Conservation (phyloP, 2,888 invertebrate genomes). For the Spatulosminthurus flaviceps region DNA sequence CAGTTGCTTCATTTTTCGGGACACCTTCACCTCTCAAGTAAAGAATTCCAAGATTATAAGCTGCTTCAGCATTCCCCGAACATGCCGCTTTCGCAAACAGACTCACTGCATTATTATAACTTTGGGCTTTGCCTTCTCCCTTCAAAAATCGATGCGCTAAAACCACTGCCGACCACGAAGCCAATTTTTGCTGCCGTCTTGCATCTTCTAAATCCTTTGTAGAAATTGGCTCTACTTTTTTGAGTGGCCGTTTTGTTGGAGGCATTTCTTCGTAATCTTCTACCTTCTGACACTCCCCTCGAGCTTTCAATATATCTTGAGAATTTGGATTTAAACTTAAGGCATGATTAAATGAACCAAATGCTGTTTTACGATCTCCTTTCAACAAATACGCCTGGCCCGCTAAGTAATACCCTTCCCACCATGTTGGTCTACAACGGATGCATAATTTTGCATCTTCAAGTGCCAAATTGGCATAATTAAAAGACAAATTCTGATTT, state of each 20-base stretch:
- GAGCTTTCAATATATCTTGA: not conserved
- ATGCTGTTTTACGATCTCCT: not conserved
- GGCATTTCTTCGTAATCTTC: not conserved
- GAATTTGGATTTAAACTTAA: not conserved
- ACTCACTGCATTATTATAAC: constrained; percentile 41
- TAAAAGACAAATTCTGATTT: not conserved
- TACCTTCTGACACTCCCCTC: not conserved
- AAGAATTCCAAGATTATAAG: constrained; percentile 49
- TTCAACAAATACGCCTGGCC: not conserved
- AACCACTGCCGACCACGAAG: not conserved
- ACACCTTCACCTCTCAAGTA: constrained; percentile 48
- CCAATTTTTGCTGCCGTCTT: not conserved
- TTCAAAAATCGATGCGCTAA: not conserved
- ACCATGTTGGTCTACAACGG: not conserved
- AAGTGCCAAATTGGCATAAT: not conserved
- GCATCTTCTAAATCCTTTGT: not conserved
- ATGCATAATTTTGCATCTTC: constrained; percentile 13
- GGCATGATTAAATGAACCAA: not conserved
- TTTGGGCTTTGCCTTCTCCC: not conserved
- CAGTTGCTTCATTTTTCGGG: not conserved
- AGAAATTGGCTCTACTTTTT: no score
- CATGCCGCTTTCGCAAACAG: constrained; percentile 47
- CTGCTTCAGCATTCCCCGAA: constrained; percentile 53
- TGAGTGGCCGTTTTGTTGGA: not conserved
- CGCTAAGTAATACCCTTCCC: not conserved